These are phyloP conservation scores for Phaethon lepturus DNA, from an alignment of 2,113 vertebrate genomes.

Conservation along the genomic window DNA sequence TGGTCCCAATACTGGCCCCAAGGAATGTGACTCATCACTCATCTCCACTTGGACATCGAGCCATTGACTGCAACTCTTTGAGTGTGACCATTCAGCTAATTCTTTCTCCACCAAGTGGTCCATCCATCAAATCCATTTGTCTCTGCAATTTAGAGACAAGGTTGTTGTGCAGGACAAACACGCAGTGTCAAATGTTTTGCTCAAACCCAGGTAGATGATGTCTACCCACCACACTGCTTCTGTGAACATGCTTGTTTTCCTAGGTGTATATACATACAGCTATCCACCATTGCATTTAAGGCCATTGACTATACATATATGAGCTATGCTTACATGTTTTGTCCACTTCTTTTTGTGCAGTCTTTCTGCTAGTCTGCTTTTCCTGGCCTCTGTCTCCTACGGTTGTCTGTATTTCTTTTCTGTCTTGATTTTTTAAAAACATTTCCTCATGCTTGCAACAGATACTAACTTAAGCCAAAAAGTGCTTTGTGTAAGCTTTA, in stretches of 20 bases:
- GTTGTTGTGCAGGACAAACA: no score
- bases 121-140: no score
- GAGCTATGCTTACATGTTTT: background rate
- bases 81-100: no score
- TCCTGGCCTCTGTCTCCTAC: background rate
- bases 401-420: background rate
- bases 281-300: background rate
- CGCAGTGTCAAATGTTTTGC: no score
- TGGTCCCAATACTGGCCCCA: no score
- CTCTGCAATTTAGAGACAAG: no score
- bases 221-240: background rate
- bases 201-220: no score
- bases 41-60: no score
- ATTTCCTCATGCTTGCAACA: accelerated
- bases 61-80: no score
- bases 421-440: background rate
- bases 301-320: background rate
- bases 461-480: background rate
- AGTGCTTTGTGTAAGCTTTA: background rate
- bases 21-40: no score
- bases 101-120: no score
- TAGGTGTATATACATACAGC: background rate
- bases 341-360: background rate
- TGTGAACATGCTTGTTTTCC: background rate
- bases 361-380: background rate